These are phyloP conservation scores for Pterois miles DNA, from an alignment of 2,797 vertebrate species.

Conservation along the genomic window DNA sequence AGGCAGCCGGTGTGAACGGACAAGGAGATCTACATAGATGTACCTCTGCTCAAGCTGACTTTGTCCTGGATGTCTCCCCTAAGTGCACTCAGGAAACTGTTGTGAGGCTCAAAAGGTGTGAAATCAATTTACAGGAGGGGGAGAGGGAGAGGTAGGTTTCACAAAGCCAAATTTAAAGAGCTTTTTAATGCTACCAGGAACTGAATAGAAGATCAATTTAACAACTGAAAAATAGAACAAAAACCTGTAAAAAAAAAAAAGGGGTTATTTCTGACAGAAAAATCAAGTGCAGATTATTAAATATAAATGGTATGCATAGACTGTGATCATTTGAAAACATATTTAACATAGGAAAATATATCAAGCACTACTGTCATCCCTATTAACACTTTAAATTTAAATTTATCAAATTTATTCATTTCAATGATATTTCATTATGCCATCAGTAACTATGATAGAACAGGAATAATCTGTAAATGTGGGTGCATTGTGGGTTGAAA, in stretches of 20 bases:
- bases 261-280: not conserved
- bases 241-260: not conserved
- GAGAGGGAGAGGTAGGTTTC: slow-evolving; percentile 24
- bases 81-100: slow-evolving; percentile 65
- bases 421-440: not conserved
- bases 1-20: slow-evolving; percentile 12
- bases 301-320: no score
- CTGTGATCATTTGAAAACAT: not conserved
- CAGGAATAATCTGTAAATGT: not conserved
- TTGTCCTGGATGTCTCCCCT: slow-evolving; percentile 60
- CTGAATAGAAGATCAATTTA: slow-evolving; percentile 36
- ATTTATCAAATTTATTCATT: not conserved
- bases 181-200: slow-evolving; percentile 29
- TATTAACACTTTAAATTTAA: not conserved
- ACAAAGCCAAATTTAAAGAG: slow-evolving; percentile 34
- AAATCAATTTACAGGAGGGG: slow-evolving; percentile 56
- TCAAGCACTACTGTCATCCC: not conserved
- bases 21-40: slow-evolving; percentile 22
- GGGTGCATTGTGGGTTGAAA: not conserved
- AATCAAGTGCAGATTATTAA: not conserved
- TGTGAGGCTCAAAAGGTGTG: slow-evolving; percentile 57
- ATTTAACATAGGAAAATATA: not conserved
- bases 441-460: not conserved
- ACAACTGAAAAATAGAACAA: slow-evolving; percentile 14
- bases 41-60: slow-evolving; percentile 44